A percentile compares a stretch with the other conserved stretches of the same genome.
phyloP scores from a whole-genome alignment of 1,140 invertebrate species.

The Drosophila punjabiensis region DNA sequence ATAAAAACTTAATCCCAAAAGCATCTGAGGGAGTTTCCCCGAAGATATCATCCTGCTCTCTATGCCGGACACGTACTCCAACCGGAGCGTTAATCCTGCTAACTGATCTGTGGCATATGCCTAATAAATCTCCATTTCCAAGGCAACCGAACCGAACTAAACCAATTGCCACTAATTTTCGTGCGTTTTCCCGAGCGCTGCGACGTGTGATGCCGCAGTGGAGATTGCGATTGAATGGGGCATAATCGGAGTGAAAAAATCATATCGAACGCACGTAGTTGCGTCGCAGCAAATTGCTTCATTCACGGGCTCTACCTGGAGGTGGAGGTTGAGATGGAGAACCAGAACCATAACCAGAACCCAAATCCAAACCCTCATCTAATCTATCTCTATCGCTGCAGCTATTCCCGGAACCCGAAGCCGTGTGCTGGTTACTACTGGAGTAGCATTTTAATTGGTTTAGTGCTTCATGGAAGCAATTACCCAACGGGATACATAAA shows the following conservation, averaged over 20 bases:
- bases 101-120: conserved; percentile 75
- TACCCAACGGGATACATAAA: conserved; percentile 33
- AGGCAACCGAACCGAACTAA: conserved; percentile 25
- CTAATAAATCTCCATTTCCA: conserved; percentile 75
- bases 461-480: conserved; percentile 74
- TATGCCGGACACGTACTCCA: conserved; percentile 67
- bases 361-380: conserved; percentile 27
- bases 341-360: conserved; percentile 3
- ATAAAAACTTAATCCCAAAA: conserved; percentile 2
- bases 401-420: conserved; percentile 27
- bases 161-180: conserved; percentile 79
- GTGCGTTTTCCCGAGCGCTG: conserved; percentile 71
- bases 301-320: conserved; percentile 51
- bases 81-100: conserved; percentile 50
- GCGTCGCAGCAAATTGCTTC: conserved; percentile 75
- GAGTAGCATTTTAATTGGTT: conserved; percentile 78
- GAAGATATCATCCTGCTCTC: conserved; percentile 21
- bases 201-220: conserved; percentile 61
- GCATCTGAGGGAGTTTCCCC: background rate
- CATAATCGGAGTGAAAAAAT: conserved; percentile 29
- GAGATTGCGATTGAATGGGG: conserved; percentile 54
- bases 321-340: background rate
- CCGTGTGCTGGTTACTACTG: conserved; percentile 48
- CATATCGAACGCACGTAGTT: conserved; percentile 64
- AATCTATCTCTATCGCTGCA: conserved; percentile 46